Evolutionary conservation across 2,113 vertebrate species (phyloP).

Genomic region (Neotragus moschatus): DNA sequence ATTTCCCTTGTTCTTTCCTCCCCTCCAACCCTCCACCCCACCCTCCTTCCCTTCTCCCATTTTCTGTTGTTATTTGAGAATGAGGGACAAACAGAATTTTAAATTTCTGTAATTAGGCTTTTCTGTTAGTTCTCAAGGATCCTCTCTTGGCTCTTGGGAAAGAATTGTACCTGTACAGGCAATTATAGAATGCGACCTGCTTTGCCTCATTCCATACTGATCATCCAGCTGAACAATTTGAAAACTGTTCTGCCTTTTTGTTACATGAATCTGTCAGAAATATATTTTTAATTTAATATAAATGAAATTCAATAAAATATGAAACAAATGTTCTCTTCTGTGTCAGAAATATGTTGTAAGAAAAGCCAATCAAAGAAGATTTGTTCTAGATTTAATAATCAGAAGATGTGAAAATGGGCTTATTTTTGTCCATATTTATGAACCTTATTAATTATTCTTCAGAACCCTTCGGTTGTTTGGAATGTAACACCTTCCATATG

Average conservation of each 20-base stretch:
- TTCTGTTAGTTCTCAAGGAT: constrained; percentile 72
- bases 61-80: constrained; percentile 75
- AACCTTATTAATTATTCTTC: constrained; percentile 23
- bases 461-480: neutral
- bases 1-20: constrained; percentile 76
- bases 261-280: constrained; percentile 99
- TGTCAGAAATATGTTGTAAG: constrained; percentile 7
- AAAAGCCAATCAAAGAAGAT: neutral
- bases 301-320: constrained; percentile 99
- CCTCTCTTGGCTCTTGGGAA: constrained; percentile 74
- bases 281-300: constrained; percentile 99
- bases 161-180: constrained; percentile 79
- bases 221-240: constrained; percentile 91
- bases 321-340: constrained; percentile 75
- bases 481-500: neutral
- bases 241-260: constrained; percentile 98
- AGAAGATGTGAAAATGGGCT: neutral
- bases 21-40: constrained; percentile 1
- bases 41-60: neutral
- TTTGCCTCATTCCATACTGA: constrained; percentile 78
- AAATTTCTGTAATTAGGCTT: constrained; percentile 72
- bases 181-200: constrained; percentile 78
- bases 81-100: constrained; percentile 78
- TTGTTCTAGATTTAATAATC: constrained; percentile 20
- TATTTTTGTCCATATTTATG: neutral